Percentiles rank a stretch among this genome's conserved stretches.
Conservation (phyloP, 2,888 invertebrate genomes). For the Ernsta delagoae region DNA sequence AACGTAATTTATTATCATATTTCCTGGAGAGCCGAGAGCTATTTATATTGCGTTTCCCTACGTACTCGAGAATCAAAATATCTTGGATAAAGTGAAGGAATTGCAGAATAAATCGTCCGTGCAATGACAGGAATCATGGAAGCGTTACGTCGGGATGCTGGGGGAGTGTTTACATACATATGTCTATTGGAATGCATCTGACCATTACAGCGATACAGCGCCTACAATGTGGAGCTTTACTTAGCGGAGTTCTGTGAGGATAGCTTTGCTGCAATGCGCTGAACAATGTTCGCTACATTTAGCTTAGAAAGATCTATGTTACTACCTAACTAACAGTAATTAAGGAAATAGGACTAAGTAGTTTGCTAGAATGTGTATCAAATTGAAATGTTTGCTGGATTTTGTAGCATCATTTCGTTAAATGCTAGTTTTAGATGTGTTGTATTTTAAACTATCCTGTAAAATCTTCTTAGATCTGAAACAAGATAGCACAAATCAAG, state of each 20-base stretch:
- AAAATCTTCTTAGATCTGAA: constrained; percentile 16
- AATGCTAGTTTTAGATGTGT: background rate
- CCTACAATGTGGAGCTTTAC: constrained; percentile 18
- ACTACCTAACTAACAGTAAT: constrained; percentile 1
- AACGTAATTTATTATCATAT: constrained; percentile 36
- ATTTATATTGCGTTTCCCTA: constrained; percentile 32
- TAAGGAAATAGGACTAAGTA: constrained; percentile 5
- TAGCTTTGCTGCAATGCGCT: constrained; percentile 13
- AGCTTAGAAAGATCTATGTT: constrained; percentile 24
- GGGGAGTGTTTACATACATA: constrained; percentile 43
- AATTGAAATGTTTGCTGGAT: constrained; percentile 1
- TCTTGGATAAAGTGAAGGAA: constrained; percentile 42
- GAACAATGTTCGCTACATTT: constrained; percentile 12
- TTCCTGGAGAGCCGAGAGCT: constrained; percentile 30
- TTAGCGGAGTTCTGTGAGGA: constrained; percentile 5
- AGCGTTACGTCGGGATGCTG: constrained; percentile 45
- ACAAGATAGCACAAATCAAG: constrained; percentile 20
- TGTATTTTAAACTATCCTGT: background rate
- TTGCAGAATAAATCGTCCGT: constrained; percentile 45
- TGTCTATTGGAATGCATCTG: constrained; percentile 42
- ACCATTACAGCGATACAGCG: constrained; percentile 24
- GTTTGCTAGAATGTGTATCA: background rate
- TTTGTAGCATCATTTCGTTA: background rate
- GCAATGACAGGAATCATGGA: constrained; percentile 49
- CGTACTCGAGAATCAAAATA: constrained; percentile 31